These are phyloP conservation scores for Anguilla obscura DNA, from an alignment of 2,797 vertebrate genomes.

Conservation along the genomic window DNA sequence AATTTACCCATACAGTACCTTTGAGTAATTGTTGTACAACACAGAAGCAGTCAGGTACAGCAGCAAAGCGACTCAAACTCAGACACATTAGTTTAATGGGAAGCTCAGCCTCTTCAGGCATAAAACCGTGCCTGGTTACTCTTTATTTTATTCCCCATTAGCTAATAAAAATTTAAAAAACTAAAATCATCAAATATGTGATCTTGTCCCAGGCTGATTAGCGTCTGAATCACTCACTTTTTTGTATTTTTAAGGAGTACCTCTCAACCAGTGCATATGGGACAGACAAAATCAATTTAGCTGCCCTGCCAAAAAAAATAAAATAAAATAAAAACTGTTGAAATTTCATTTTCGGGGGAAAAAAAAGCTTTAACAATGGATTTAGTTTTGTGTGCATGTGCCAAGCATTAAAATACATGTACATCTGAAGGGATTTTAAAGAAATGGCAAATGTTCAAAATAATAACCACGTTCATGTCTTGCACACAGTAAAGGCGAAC, in stretches of 20 bases:
- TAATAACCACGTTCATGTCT: not conserved
- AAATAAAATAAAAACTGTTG: not conserved
- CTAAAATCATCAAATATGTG: not conserved
- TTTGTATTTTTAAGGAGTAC: not conserved
- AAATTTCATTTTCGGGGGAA: not conserved
- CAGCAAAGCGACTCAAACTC: not conserved
- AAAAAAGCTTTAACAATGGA: not conserved
- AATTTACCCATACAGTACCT: not conserved
- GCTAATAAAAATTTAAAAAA: not conserved
- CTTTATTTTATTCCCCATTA: not conserved
- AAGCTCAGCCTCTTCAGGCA: not conserved
- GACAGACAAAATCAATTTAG: not conserved
- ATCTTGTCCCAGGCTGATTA: not conserved
- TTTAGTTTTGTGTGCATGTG: not conserved
- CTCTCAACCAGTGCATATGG: not conserved
- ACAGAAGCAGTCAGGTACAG: not conserved
- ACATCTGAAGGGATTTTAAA: not conserved
- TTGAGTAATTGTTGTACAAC: not conserved
- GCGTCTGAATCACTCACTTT: not conserved
- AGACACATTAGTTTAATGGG: not conserved
- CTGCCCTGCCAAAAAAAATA: not conserved
- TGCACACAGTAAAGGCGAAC: not conserved
- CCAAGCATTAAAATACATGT: not conserved
- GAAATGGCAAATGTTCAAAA: constrained; percentile 2
- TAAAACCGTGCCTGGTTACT: not conserved